A percentile compares a stretch with the other conserved stretches of the same genome.
phyloP scores from a whole-genome alignment of 2,888 invertebrate species.

The Phengaris alcon region DNA sequence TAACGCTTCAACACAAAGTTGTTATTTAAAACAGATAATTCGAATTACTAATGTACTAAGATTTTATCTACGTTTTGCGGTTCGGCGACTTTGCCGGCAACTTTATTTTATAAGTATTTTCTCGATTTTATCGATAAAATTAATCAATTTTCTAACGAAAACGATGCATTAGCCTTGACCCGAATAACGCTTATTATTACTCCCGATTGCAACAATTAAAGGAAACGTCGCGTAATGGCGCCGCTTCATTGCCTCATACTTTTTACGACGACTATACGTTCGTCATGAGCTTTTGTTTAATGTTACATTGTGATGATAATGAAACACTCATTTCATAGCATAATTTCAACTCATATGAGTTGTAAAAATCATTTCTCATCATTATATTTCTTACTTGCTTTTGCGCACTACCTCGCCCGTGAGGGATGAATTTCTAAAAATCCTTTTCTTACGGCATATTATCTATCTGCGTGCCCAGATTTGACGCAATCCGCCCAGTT shows the following conservation, averaged over 20 bases:
- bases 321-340: neutral
- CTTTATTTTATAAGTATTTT: neutral
- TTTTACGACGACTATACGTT: slow-evolving; percentile 31
- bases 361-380: neutral
- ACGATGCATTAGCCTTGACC: slow-evolving; percentile 58
- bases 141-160: slow-evolving; percentile 3
- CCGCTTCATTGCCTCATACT: slow-evolving; percentile 50
- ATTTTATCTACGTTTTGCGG: too few species aligned
- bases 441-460: too few species aligned
- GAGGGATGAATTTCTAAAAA: too few species aligned
- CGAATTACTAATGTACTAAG: too few species aligned
- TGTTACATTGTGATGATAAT: neutral
- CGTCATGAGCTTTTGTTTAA: neutral
- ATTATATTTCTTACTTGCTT: too few species aligned
- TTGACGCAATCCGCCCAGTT: too few species aligned
- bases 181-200: slow-evolving; percentile 67
- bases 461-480: too few species aligned
- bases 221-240: slow-evolving; percentile 52
- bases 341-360: neutral
- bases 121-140: neutral
- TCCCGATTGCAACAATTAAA: slow-evolving; percentile 68
- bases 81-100: neutral
- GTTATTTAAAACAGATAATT: too few species aligned
- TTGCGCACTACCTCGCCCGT: too few species aligned
- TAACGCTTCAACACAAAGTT: too few species aligned